Base-by-base conservation (phyloP, 1,140 invertebrate species). In the Lepidurus apus region DNA sequence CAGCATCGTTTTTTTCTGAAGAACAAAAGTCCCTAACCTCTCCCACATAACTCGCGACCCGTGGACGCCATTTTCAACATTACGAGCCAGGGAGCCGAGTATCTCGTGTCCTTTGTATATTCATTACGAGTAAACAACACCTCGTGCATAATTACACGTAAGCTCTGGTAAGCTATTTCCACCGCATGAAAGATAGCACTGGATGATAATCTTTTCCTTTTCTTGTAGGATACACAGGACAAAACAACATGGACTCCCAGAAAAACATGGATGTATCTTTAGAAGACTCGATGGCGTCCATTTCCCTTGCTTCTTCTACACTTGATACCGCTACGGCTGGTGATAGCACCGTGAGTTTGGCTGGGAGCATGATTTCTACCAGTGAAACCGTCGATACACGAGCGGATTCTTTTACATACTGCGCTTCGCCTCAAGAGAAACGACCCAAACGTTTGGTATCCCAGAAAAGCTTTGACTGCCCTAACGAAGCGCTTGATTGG, bases 221-320 rank as follows among this genome's bases (percentile, higher is more conserved):
- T 65, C 13, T 21, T 65, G 17, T 21, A 13, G 21, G 53, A 21
- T 47, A 17, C 53, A 4, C 17, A n/a, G 8, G 6, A 7, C 3
- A n/a, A 21, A 65, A n/a, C 53, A 7, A 34, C 34, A 65, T 65
- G 53, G 53, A 21, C 21, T 65, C 53, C 1, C 8, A 7, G 5
- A 65, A 65, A 65, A 65, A 21, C 53, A 65, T 65, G 53, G 53
- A 65, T 17, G 13, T 65, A 21, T 65, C 53, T 9, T n/a, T 65
- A n/a, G 53, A 21, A 21, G n/a, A 65, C 53, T 65, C 53, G 21
- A 65, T 65, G 53, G 53, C 53, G 53, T 65, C 53, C 53, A 65
- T 65, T 65, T 65, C 53, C 7, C 17, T 65, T n/a, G 53, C 53
- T 1, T 65, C 53, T 21, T 65, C 53, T 9, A 13, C 21, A 21